A percentile compares a stretch with the other conserved stretches of the same genome.
phyloP scores from a whole-genome alignment of 2,797 vertebrate genomes.

The Lemur catta region DNA sequence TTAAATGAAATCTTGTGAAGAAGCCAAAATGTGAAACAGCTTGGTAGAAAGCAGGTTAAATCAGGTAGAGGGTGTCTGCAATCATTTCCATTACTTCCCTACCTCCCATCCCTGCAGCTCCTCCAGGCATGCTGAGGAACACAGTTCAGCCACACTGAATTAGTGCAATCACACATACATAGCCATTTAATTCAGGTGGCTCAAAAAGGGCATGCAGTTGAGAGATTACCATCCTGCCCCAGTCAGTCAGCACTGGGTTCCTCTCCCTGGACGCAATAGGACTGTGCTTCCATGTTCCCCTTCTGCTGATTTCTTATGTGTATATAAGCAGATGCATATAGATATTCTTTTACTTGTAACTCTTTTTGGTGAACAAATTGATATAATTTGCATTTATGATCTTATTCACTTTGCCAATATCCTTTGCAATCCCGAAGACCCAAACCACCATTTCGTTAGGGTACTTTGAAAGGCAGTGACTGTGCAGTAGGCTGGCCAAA shows the following conservation, averaged over 20 bases:
- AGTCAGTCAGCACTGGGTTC: neutral
- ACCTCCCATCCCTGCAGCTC: neutral
- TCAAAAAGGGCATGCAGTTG: neutral
- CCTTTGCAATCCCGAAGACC: neutral
- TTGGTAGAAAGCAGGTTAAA: neutral
- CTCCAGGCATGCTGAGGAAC: neutral
- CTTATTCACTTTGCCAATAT: neutral
- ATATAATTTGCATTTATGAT: neutral
- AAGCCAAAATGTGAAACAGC: neutral
- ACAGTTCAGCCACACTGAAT: neutral
- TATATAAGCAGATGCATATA: neutral
- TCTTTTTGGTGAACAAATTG: neutral
- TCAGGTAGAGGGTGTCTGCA: neutral
- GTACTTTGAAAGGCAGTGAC: neutral
- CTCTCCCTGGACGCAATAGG: neutral
- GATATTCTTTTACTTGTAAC: neutral
- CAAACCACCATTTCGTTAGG: neutral
- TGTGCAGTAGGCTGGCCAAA: neutral
- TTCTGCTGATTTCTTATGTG: neutral
- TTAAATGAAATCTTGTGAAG: slow-evolving; percentile 32
- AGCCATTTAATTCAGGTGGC: neutral
- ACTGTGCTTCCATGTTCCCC: neutral
- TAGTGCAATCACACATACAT: neutral
- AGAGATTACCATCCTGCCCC: neutral
- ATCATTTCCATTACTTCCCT: neutral